Evolutionary conservation across 1,140 invertebrate species (phyloP).

Genomic region (Lysiphlebus fabarum): DNA sequence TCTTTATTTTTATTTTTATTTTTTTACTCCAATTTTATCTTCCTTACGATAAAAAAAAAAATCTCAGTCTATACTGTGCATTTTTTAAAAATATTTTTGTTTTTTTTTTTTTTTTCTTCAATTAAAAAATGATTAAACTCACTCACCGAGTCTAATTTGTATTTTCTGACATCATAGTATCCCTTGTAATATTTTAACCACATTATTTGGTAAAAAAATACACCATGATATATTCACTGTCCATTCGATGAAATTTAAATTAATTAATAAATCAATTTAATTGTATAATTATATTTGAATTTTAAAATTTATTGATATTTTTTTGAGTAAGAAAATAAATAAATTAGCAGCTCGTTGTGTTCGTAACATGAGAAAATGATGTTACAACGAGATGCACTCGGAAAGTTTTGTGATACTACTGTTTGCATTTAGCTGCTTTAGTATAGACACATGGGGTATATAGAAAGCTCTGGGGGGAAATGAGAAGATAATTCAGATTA

Average conservation of each 20-base stretch:
- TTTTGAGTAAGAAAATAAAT: not conserved
- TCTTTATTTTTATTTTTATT: too few species aligned
- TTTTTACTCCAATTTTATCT: too few species aligned
- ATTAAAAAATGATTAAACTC: too few species aligned
- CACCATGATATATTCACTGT: constrained; percentile 23
- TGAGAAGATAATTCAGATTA: constrained; percentile 13
- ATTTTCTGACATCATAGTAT: constrained; percentile 46
- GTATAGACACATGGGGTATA: constrained; percentile 39
- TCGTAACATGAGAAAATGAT: constrained; percentile 5
- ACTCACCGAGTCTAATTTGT: constrained; percentile 40
- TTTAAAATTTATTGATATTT: not conserved
- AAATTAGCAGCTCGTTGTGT: not conserved
- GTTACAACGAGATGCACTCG: constrained; percentile 45
- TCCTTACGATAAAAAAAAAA: not conserved
- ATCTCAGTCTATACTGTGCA: not conserved
- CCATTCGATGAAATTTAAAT: constrained; percentile 5
- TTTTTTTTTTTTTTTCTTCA: too few species aligned
- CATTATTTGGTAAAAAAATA: constrained; percentile 32
- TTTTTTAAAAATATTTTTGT: not conserved
- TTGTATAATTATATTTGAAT: not conserved
- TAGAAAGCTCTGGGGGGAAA: too few species aligned
- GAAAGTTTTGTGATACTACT: constrained; percentile 48
- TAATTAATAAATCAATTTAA: too few species aligned
- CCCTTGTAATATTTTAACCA: constrained; percentile 48
- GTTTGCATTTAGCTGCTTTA: constrained; percentile 28